Base-by-base conservation (phyloP, 2,113 vertebrate species). In the Propithecus coquereli region DNA sequence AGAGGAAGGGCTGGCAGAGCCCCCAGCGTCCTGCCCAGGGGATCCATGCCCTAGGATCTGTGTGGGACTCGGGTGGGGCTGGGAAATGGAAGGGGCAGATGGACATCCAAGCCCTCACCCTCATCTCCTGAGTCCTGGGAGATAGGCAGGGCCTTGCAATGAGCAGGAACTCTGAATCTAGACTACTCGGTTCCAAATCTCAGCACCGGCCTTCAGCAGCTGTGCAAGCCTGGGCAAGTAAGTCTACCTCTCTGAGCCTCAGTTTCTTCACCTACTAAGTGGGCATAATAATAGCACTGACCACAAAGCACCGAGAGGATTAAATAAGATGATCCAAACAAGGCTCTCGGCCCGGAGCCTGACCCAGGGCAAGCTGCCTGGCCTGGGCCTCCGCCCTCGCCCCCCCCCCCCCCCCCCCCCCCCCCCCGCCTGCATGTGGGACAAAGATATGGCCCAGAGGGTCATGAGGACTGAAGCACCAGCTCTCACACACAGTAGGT, bases 161-260 rank as follows among this genome's bases (percentile, higher is more conserved):
- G 23, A 73, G 7, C 59, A 89, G 25, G 10, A 7, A 13, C 73
- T 40, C 66, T 27, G 27, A 47, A 59, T 18, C 54, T 22, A 54
- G 54, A 47, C 6, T 3, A 20, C 40, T 1, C 34, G 57, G 25
- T 37, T 73, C 23, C 90, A 92, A 27, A 68, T 30, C 25, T 34
- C 34, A 71, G 37, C 11, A 40, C 40, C 9, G 47, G 40, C 27
- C 52, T 57, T 57, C 52, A 4, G 65, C 25, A 54, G 59, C 83
- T 85, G 37, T 40, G 43, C 11, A 45, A 25, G 37, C 25, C 61
- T 20, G 17, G 10, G 22, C 9, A 50, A 77, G n/a, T 3, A 37
- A 47, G 23, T 25, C 37, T 14, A 37, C 63, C 50, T 89, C 92
- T 91, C 94, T 70, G 79, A 93, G 52, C 25, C 59, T 70, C 17